These are phyloP conservation scores for Percopsis omiscomaycus DNA, from an alignment of 2,797 vertebrate species.

Conservation along the genomic window DNA sequence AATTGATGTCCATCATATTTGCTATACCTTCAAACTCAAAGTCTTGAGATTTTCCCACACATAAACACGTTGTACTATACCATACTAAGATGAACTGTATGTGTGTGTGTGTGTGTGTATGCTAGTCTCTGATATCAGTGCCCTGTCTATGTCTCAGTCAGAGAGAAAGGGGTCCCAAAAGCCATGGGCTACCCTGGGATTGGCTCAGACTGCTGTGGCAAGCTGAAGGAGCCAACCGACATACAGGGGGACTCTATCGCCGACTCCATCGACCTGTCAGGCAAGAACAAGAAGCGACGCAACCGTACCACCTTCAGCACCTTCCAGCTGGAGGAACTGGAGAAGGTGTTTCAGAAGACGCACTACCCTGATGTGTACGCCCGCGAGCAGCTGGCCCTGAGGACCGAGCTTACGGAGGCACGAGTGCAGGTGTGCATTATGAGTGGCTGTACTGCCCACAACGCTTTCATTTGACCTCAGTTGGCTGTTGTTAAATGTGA, in stretches of 20 bases:
- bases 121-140: conserved; percentile 9
- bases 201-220: conserved; percentile 77
- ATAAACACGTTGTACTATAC: background rate
- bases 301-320: conserved; percentile 95
- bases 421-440: conserved; percentile 84
- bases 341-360: conserved; percentile 94
- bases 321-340: conserved; percentile 92
- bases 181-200: conserved; percentile 75
- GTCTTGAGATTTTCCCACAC: background rate
- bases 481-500: background rate
- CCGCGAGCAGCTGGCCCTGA: conserved; percentile 89
- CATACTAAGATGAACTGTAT: background rate
- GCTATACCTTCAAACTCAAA: background rate
- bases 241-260: conserved; percentile 77
- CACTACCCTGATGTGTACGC: conserved; percentile 93
- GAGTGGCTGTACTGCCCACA: background rate
- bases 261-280: conserved; percentile 83
- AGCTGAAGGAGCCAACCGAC: conserved; percentile 74
- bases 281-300: conserved; percentile 90
- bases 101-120: background rate
- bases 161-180: conserved; percentile 81
- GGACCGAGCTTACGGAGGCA: conserved; percentile 90
- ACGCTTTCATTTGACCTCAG: background rate
- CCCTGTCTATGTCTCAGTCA: conserved; percentile 59
- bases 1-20: background rate